These are phyloP conservation scores for Chiloscyllium punctatum DNA, from an alignment of 2,797 vertebrate genomes.

Conservation along the genomic window DNA sequence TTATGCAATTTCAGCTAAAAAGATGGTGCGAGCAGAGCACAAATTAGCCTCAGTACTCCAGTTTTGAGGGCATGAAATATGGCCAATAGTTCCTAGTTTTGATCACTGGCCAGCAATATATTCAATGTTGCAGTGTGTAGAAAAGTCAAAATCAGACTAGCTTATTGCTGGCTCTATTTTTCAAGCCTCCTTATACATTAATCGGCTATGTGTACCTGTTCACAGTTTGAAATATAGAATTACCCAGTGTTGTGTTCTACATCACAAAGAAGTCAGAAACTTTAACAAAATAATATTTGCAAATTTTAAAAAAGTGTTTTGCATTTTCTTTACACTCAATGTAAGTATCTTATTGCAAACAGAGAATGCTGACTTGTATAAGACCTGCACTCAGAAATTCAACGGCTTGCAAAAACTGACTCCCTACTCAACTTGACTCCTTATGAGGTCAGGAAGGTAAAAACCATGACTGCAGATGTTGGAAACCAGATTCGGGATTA, in stretches of 20 bases:
- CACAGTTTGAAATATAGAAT: background rate
- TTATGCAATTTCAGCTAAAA: background rate
- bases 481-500: too few relatives aligned
- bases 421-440: background rate
- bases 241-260: background rate
- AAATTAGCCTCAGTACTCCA: background rate
- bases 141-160: background rate
- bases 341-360: background rate
- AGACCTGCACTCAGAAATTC: background rate
- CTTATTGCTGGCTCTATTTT: background rate
- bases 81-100: background rate
- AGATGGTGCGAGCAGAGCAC: background rate
- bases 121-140: background rate
- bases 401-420: background rate
- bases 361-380: background rate
- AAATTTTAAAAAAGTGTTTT: background rate
- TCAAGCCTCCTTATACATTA: background rate
- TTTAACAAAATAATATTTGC: background rate
- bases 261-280: background rate
- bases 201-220: background rate
- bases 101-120: background rate
- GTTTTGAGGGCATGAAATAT: background rate
- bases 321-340: background rate
- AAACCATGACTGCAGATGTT: too few relatives aligned
- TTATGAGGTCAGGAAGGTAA: background rate